Conservation (phyloP, 2,888 invertebrate species). For the Leucophenga maculata region DNA sequence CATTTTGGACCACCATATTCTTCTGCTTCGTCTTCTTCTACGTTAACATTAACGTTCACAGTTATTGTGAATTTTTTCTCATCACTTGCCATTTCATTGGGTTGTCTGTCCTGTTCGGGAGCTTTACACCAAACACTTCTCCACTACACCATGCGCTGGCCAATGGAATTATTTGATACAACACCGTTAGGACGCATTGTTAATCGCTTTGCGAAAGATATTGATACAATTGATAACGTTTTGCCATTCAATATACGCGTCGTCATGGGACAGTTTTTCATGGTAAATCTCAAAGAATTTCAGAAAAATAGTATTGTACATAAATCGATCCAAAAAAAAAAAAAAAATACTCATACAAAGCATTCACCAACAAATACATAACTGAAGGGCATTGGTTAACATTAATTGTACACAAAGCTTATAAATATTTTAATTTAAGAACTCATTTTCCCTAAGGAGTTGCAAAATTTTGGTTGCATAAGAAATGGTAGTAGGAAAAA, state of each 20-base stretch:
- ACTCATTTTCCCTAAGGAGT: no score
- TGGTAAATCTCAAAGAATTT: conserved; percentile 69
- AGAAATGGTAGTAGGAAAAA: no score
- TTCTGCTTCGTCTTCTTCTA: no score
- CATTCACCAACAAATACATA: no score
- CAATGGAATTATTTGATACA: conserved; percentile 84
- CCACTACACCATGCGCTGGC: conserved; percentile 77
- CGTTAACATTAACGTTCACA: conserved; percentile 39
- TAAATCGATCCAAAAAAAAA: neutral
- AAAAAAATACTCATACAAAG: no score
- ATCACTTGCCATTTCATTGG: conserved; percentile 71
- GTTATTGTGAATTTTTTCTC: conserved; percentile 68
- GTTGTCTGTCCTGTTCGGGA: conserved; percentile 76
- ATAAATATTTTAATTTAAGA: no score
- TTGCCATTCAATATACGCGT: conserved; percentile 73
- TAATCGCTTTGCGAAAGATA: conserved; percentile 78
- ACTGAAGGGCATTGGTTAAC: no score
- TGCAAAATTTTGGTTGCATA: no score
- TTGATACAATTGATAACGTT: conserved; percentile 76
- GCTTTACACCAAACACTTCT: conserved; percentile 77
- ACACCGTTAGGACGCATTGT: conserved; percentile 85
- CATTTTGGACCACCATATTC: neutral
- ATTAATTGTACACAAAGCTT: no score
- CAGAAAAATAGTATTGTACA: neutral
- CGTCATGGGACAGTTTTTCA: conserved; percentile 70